phyloP scores from a whole-genome alignment of 2,797 vertebrate genomes.

The Tiaroga cobitis region DNA sequence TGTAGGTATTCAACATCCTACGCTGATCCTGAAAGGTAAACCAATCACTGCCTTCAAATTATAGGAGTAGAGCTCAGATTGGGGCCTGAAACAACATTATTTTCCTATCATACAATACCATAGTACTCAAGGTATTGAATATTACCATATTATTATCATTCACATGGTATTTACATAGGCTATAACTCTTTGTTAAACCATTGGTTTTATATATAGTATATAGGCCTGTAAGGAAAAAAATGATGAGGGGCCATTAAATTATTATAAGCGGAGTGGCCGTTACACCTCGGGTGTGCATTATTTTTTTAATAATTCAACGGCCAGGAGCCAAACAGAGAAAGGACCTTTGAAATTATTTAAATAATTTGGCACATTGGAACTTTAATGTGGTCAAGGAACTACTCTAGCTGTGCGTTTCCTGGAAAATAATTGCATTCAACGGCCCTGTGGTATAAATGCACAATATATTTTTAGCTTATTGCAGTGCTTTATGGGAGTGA shows the following conservation, averaged over 20 bases:
- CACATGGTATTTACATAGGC: neutral
- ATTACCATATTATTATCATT: neutral
- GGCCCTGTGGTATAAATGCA: neutral
- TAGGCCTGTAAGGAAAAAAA: neutral
- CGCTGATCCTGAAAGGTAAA: neutral
- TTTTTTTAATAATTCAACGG: neutral
- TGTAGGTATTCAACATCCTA: neutral
- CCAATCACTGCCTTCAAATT: neutral
- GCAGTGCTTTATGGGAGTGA: neutral
- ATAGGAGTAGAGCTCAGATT: neutral
- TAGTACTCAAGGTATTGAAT: neutral
- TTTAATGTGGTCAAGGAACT: neutral
- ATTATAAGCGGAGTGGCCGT: neutral
- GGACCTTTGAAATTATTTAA: neutral
- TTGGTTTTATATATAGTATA: neutral
- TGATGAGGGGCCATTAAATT: neutral
- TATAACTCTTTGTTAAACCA: neutral
- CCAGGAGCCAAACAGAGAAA: neutral
- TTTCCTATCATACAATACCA: neutral
- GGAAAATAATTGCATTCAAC: neutral
- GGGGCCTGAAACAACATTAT: neutral
- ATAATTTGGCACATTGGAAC: neutral
- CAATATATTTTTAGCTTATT: neutral
- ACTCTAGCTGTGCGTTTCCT: neutral
- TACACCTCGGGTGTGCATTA: neutral